phyloP scores from a whole-genome alignment of 2,113 vertebrate genomes.

The Phalacrocorax aristotelis region DNA sequence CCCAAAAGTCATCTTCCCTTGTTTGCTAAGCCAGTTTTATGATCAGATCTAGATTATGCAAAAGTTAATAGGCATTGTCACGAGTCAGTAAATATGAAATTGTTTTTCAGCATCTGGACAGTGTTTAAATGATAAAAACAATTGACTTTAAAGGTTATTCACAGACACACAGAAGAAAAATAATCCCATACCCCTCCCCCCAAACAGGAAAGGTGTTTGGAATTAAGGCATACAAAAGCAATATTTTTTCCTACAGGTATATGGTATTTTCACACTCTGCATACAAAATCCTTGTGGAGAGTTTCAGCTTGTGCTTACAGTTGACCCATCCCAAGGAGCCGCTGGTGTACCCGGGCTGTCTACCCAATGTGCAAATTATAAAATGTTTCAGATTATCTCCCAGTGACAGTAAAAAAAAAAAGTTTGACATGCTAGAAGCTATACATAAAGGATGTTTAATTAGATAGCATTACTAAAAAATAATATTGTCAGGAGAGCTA shows the following conservation, averaged over 20 bases:
- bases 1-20: neutral
- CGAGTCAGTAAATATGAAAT: conserved; percentile 27
- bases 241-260: neutral
- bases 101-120: neutral
- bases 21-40: neutral
- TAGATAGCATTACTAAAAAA: neutral
- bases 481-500: neutral
- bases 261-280: neutral
- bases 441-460: neutral
- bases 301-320: neutral
- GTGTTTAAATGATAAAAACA: neutral
- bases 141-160: neutral
- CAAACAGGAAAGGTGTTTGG: neutral
- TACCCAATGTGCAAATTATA: neutral
- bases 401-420: neutral
- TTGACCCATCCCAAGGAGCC: neutral
- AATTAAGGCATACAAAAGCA: neutral
- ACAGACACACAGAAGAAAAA: neutral
- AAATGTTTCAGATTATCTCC: neutral
- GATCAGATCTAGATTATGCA: neutral
- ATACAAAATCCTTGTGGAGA: neutral
- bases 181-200: neutral
- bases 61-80: neutral
- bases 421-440: neutral
- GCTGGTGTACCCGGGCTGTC: neutral